Evolutionary conservation across 2,888 invertebrate species (phyloP).

Genomic region (Merodon equestris): DNA sequence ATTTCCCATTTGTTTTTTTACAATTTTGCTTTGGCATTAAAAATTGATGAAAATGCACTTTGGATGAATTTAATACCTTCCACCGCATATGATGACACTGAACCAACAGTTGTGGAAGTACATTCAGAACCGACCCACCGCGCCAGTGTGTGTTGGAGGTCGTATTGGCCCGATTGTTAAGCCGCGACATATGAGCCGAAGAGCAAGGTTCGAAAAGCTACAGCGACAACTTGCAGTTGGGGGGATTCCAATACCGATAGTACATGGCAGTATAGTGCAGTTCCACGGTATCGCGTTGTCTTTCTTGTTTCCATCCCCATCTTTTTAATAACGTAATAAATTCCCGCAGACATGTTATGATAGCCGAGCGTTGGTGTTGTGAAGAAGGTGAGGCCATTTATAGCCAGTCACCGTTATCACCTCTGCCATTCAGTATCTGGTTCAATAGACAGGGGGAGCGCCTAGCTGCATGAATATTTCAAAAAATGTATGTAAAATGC

Average conservation of each 20-base stretch:
- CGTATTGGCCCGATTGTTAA: slow-evolving; percentile 39
- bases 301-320: slow-evolving; percentile 38
- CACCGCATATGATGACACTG: no score
- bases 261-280: no score
- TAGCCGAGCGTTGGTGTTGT: slow-evolving; percentile 16
- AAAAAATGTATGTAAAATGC: slow-evolving; percentile 19
- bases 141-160: no score
- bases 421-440: slow-evolving; percentile 25
- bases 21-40: slow-evolving; percentile 54
- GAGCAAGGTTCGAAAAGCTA: slow-evolving; percentile 11
- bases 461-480: slow-evolving; percentile 41
- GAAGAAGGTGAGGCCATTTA: slow-evolving; percentile 18
- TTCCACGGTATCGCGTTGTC: slow-evolving; percentile 25
- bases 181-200: slow-evolving; percentile 43
- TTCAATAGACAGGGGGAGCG: slow-evolving; percentile 33
- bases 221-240: neutral
- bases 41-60: slow-evolving; percentile 68
- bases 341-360: slow-evolving; percentile 47
- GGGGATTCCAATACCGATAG: no score
- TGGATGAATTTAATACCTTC: slow-evolving; percentile 66
- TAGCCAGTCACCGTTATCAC: slow-evolving; percentile 25
- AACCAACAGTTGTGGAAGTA: no score
- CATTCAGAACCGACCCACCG: no score
- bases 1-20: slow-evolving; percentile 26
- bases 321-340: slow-evolving; percentile 64